Evolutionary conservation across 92 coral and sea anemone species (phyloP), one percentile per base, ranked within the genome.

Genomic region (Parazoanthus atlanticus): DNA sequence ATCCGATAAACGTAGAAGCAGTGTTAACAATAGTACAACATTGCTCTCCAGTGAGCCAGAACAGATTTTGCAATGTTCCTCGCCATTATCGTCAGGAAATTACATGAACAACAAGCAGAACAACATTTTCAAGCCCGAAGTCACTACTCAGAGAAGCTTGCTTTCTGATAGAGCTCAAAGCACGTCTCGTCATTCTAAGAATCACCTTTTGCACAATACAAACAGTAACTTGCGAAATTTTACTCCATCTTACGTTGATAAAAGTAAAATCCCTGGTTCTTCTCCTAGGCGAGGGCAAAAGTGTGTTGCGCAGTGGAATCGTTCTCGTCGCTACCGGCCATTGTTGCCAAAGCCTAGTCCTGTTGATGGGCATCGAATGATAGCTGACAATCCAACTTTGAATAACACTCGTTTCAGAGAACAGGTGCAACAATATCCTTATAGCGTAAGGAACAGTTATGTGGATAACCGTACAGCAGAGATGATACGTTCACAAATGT

Each of bases 321-420:
- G 46, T 70, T 28, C 65, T 70, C 78, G 77, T 9, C 87, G 87
- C 65, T 84, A 84, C 65, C 76, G 87, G 25, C 87, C 87, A 23
- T 30, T 84, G 66, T 71, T 84, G 28, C 87, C 87, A 46, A 84
- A 84, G 54, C 87, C 78, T 43, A 46, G 65, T 43, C 77, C 43
- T 7, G n/a, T 41, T 28, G 86, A 46, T 23, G 34, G 21, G 5
- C 34, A 66, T 82, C 38, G 15, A 32, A 66, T 41, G 58, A 58
- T 40, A 40, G 8, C 64, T 67, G 40, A 67, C 8, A 33, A 8
- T 36, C n/a, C 52, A 75, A 1, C 26, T 29, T 69, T 43, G 65
- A 28, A 46, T 26, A 41, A 70, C 65, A 28, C 29, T 11, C 66
- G 12, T 17, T 84, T 40, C 87, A 6, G 65, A 13, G 78, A 71